These are phyloP conservation scores for Gortyna flavago DNA, from an alignment of 2,888 invertebrate species.

Conservation along the genomic window DNA sequence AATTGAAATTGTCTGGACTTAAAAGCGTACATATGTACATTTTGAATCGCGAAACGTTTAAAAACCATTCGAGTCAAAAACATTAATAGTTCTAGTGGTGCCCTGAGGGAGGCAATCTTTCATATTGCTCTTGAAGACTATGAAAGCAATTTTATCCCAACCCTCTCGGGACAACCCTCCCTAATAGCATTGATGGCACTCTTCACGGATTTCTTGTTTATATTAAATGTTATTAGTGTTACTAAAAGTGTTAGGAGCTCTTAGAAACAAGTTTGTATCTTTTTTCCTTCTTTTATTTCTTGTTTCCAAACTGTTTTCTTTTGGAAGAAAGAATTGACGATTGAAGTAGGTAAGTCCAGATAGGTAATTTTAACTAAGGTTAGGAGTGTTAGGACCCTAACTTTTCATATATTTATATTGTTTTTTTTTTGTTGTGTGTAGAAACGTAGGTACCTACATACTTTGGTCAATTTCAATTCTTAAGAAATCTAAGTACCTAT, in stretches of 20 bases:
- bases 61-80: slow-evolving; percentile 44
- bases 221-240: slow-evolving; percentile 39
- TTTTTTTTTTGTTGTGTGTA: background rate
- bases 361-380: background rate
- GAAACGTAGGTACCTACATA: background rate
- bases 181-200: slow-evolving; percentile 47
- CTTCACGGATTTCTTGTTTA: slow-evolving; percentile 50
- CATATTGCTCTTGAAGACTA: slow-evolving; percentile 59
- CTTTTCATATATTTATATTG: no score
- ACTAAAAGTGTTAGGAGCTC: slow-evolving; percentile 24
- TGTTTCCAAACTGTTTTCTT: slow-evolving; percentile 16
- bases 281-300: slow-evolving; percentile 13
- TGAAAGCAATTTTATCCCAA: slow-evolving; percentile 61
- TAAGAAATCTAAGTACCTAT: no score
- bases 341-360: background rate
- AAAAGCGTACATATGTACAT: background rate
- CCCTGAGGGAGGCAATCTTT: slow-evolving; percentile 56
- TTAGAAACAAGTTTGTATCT: slow-evolving; percentile 27
- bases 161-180: slow-evolving; percentile 24
- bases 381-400: background rate
- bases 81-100: slow-evolving; percentile 48
- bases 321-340: background rate
- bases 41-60: slow-evolving; percentile 35
- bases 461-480: background rate
- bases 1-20: background rate